A percentile compares a stretch with the other conserved stretches of the same genome.
Evolutionary conservation across 2,113 vertebrate species (phyloP).

Genomic region (Eubucco bourcierii): DNA sequence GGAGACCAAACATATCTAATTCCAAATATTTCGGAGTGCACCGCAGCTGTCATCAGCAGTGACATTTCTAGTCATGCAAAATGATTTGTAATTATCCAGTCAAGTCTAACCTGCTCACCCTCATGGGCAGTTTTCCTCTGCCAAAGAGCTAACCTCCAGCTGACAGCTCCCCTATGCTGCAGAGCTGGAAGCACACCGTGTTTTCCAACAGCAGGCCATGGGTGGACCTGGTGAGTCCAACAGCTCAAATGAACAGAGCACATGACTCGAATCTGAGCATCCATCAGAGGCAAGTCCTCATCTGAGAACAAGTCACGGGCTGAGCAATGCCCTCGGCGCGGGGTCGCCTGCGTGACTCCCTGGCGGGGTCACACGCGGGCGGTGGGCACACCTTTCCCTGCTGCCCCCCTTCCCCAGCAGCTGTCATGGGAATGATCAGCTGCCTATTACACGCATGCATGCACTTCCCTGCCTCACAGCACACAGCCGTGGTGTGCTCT

Average conservation of each 20-base stretch:
- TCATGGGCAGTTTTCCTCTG: background rate
- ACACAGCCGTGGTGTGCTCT: constrained; percentile 72
- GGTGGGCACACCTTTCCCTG: constrained; percentile 75
- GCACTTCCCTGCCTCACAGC: constrained; percentile 80
- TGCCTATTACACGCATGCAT: constrained; percentile 88
- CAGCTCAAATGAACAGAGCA: constrained; percentile 2
- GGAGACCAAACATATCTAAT: background rate
- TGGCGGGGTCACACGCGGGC: constrained; percentile 69
- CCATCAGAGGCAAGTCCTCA: background rate
- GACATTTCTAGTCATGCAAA: constrained; percentile 35
- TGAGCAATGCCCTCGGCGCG: background rate
- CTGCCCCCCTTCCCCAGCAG: constrained; percentile 48
- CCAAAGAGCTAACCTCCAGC: constrained; percentile 16
- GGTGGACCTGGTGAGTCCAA: background rate
- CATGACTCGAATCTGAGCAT: background rate
- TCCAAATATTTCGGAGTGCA: background rate
- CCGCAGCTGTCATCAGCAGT: background rate
- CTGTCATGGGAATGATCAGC: constrained; percentile 88
- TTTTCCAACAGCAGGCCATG: background rate
- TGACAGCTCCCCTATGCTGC: background rate
- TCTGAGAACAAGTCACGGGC: constrained; percentile 9
- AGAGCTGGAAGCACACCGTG: background rate
- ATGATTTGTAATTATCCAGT: constrained; percentile 1
- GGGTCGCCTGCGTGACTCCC: constrained; percentile 54
- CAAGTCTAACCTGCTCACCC: constrained; percentile 38